Evolutionary conservation across 2,113 vertebrate genomes (phyloP).

Genomic region (Lampris megalopsis): DNA sequence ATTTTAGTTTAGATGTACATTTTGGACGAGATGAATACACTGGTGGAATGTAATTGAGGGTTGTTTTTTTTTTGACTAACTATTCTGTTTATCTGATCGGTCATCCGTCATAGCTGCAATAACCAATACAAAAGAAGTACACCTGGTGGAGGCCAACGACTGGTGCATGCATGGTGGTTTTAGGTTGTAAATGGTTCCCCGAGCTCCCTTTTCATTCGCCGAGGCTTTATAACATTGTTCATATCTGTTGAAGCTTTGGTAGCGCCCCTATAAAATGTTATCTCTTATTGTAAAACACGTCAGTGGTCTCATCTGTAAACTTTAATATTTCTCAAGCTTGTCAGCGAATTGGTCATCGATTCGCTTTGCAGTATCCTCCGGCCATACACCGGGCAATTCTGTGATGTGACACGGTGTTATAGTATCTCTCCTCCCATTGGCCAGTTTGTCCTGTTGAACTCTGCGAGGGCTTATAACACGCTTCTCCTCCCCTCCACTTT

Average conservation of each 20-base stretch:
- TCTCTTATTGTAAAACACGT: constrained; percentile 22
- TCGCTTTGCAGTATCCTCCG: constrained; percentile 53
- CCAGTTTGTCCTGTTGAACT: neutral
- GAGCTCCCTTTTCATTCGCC: constrained; percentile 30
- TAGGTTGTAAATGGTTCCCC: constrained; percentile 7
- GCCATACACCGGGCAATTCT: constrained; percentile 51
- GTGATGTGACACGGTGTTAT: constrained; percentile 17
- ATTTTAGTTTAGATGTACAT: too few species aligned
- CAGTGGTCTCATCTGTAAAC: constrained; percentile 44
- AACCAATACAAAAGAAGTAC: neutral
- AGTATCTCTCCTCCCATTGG: constrained; percentile 16
- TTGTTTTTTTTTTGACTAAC: too few species aligned
- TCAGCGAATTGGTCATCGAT: constrained; percentile 32
- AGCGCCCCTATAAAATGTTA: constrained; percentile 47
- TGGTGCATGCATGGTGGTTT: neutral
- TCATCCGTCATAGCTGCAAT: neutral
- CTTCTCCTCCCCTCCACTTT: constrained; percentile 8
- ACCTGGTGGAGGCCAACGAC: neutral
- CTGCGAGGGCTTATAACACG: constrained; percentile 23
- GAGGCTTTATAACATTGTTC: constrained; percentile 56
- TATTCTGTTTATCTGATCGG: neutral
- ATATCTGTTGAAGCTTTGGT: constrained; percentile 35
- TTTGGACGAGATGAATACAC: too few species aligned
- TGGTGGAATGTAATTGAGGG: too few species aligned
- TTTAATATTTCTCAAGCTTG: constrained; percentile 56